These are phyloP conservation scores for Aphidoletes aphidimyza DNA, from an alignment of 2,888 invertebrate genomes.

Conservation along the genomic window DNA sequence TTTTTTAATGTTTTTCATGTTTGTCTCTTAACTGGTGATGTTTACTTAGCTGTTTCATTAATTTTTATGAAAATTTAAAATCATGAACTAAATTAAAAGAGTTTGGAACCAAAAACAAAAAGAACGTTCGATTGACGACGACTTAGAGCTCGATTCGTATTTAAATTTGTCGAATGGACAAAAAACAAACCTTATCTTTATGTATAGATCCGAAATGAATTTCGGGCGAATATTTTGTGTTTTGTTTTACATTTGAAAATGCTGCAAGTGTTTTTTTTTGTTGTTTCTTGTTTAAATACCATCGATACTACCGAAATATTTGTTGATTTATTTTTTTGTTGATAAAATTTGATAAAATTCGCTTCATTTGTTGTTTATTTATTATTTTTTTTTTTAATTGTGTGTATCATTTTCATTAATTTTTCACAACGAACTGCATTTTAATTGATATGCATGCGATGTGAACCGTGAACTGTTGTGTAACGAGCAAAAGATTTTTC, in stretches of 20 bases:
- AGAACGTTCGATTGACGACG: background rate
- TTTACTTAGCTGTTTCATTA: slow-evolving; percentile 15
- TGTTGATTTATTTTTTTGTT: slow-evolving; percentile 7
- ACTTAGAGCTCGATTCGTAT: background rate
- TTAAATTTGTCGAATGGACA: background rate
- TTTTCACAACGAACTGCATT: slow-evolving; percentile 31
- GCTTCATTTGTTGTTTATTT: background rate
- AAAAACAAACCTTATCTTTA: background rate
- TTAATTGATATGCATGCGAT: slow-evolving; percentile 27
- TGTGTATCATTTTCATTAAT: background rate
- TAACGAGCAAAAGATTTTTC: background rate
- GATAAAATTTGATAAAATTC: slow-evolving; percentile 41
- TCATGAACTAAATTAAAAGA: background rate
- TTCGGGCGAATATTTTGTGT: background rate
- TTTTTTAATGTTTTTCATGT: too few species aligned
- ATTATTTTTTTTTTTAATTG: background rate
- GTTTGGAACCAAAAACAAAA: background rate
- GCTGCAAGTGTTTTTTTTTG: background rate
- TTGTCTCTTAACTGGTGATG: slow-evolving; percentile 22
- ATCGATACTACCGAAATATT: slow-evolving; percentile 4
- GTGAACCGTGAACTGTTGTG: slow-evolving; percentile 1
- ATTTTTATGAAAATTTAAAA: background rate
- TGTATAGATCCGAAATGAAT: background rate
- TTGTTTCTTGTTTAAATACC: too few species aligned
- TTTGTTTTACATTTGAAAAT: background rate